A percentile compares a stretch with the other conserved stretches of the same genome.
phyloP scores from a whole-genome alignment of 2,888 invertebrate genomes.

The Melanostoma mellinum region DNA sequence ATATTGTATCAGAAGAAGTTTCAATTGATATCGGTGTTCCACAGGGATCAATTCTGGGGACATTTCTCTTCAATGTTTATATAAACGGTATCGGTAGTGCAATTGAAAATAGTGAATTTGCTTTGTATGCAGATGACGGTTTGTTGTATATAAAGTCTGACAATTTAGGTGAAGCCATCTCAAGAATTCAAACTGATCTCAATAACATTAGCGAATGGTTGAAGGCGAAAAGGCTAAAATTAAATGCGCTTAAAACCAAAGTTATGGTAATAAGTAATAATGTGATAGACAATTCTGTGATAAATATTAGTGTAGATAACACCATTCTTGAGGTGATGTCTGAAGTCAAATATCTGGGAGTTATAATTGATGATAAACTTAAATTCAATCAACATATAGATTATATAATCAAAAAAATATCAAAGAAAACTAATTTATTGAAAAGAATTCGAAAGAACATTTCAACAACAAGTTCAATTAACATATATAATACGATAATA shows the following conservation, averaged over 20 bases:
- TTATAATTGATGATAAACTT: constrained; percentile 4
- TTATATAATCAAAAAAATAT: not conserved
- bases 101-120: constrained; percentile 1
- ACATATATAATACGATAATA: constrained; percentile 2
- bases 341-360: not conserved
- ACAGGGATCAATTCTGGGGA: constrained; percentile 6
- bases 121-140: not conserved
- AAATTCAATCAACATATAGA: not conserved
- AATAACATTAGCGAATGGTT: not conserved
- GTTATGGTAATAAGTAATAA: not conserved
- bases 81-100: not conserved
- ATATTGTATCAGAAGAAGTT: constrained; percentile 9
- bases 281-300: no score
- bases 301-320: not conserved
- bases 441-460: constrained; percentile 3
- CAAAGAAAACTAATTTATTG: constrained; percentile 1
- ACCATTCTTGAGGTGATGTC: not conserved
- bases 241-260: not conserved
- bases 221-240: not conserved
- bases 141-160: not conserved
- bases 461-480: not conserved
- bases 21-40: constrained; percentile 12
- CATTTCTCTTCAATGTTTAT: constrained; percentile 6
- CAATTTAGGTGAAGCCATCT: not conserved
- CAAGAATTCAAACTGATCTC: not conserved